These are phyloP conservation scores for Melanotaenia maccullochi DNA, from an alignment of 2,797 vertebrate species.

Conservation along the genomic window DNA sequence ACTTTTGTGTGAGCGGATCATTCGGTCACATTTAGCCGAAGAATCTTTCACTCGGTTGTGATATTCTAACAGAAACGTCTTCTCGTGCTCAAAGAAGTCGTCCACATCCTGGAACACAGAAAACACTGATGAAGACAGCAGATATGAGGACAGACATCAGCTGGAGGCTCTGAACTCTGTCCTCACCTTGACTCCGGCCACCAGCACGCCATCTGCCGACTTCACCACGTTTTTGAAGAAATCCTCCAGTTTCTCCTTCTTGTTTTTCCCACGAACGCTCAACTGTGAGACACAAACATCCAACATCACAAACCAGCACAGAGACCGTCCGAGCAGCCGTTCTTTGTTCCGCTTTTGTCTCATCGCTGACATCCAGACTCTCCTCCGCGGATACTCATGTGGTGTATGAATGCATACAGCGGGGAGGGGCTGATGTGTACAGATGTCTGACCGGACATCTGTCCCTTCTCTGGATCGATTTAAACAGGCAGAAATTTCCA, in stretches of 20 bases:
- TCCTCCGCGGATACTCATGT: too few relatives aligned
- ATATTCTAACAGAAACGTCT: slow-evolving; percentile 98
- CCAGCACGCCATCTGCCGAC: slow-evolving; percentile 95
- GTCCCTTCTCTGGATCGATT: too few relatives aligned
- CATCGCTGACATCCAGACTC: too few relatives aligned
- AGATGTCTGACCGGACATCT: too few relatives aligned
- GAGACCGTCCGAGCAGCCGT: background rate
- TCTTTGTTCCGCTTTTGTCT: too few relatives aligned
- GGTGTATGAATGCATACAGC: too few relatives aligned
- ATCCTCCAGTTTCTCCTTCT: slow-evolving; percentile 98
- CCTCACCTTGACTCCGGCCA: slow-evolving; percentile 95
- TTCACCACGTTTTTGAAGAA: slow-evolving; percentile 99
- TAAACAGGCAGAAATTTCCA: too few relatives aligned
- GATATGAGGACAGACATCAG: accelerated
- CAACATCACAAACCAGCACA: slow-evolving; percentile 15
- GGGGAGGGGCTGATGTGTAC: too few relatives aligned
- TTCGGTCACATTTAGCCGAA: slow-evolving; percentile 94
- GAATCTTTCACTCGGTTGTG: slow-evolving; percentile 97
- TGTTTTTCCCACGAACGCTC: slow-evolving; percentile 98
- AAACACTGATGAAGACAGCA: background rate
- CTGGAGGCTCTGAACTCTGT: background rate
- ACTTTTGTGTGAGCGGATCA: slow-evolving; percentile 99
- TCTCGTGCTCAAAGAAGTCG: slow-evolving; percentile 98
- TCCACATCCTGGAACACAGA: slow-evolving; percentile 89
- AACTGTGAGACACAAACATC: slow-evolving; percentile 80